These are phyloP conservation scores for Bradypodion ventrale DNA, from an alignment of 2,797 vertebrate species.

Conservation along the genomic window DNA sequence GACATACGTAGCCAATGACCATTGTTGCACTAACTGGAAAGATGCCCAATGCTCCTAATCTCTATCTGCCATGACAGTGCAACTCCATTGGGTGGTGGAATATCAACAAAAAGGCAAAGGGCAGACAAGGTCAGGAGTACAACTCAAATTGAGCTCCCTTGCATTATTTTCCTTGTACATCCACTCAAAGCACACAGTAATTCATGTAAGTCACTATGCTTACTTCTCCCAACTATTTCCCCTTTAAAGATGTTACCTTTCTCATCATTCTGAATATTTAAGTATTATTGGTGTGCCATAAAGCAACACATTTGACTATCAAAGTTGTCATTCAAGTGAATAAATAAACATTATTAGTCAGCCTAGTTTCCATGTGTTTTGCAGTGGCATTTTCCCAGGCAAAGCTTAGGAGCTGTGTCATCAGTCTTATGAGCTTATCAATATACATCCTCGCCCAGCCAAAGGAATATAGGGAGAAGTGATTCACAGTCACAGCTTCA, in stretches of 20 bases:
- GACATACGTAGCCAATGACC: too few relatives aligned
- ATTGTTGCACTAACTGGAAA: background rate
- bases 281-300: background rate
- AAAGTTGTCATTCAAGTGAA: background rate
- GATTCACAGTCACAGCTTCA: conserved; percentile 51
- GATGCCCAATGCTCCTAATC: background rate
- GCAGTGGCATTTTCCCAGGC: background rate
- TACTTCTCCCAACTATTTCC: background rate
- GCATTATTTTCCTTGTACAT: background rate
- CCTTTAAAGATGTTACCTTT: background rate
- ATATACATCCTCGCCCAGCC: conserved; percentile 25
- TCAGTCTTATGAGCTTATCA: conserved; percentile 38
- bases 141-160: background rate
- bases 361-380: background rate
- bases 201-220: background rate
- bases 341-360: background rate
- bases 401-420: background rate
- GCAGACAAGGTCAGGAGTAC: background rate
- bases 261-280: background rate
- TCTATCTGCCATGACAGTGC: background rate
- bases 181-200: background rate
- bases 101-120: background rate
- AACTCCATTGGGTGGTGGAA: background rate
- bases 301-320: background rate
- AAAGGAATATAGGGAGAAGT: conserved; percentile 48